phyloP scores from a whole-genome alignment of 30 jellyfish, hydroid and myxozoan genomes.

The Rhopilema esculentum region DNA sequence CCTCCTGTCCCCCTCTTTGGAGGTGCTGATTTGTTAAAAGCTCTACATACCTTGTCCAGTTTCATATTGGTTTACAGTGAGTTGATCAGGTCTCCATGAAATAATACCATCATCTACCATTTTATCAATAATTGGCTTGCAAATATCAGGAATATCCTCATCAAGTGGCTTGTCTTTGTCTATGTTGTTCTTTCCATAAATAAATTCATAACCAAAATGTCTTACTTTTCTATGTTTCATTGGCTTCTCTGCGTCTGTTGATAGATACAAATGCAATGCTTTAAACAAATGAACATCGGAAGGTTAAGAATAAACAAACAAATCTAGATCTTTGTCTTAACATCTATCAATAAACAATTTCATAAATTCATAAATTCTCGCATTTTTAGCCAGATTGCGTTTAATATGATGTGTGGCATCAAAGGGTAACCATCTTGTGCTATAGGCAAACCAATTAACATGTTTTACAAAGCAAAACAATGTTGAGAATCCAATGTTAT shows the following conservation, averaged over 20 bases:
- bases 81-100: constrained; percentile 90
- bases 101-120: constrained; percentile 54
- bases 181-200: constrained; percentile 79
- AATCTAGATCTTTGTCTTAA: not conserved
- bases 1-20: no score
- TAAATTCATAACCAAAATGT: constrained; percentile 97
- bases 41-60: constrained; percentile 90
- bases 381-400: no score
- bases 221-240: constrained; percentile 91
- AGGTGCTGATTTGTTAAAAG: no score
- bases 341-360: not conserved
- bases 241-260: constrained; percentile 9
- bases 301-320: not conserved
- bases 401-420: no score
- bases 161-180: constrained; percentile 82
- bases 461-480: no score
- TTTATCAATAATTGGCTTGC: constrained; percentile 64
- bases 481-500: no score
- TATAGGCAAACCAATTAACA: no score
- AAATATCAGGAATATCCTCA: constrained; percentile 76
- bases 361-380: not conserved
- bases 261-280: constrained; percentile 8
- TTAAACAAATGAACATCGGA: not conserved
- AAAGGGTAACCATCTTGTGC: no score
- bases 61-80: constrained; percentile 91